phyloP scores from a whole-genome alignment of 2,888 invertebrate species.

The Andrena haemorrhoa region DNA sequence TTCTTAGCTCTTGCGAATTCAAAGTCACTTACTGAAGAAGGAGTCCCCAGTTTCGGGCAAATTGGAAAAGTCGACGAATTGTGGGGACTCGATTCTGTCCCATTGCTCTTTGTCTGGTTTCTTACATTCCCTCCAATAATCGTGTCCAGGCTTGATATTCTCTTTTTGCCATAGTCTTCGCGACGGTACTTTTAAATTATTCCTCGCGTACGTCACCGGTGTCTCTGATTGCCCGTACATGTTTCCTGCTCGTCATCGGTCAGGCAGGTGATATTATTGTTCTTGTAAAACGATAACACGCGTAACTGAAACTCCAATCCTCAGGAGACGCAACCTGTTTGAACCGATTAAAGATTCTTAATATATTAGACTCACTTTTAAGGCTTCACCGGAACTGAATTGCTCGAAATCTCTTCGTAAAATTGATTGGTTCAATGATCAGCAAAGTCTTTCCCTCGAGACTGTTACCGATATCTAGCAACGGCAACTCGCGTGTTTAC shows the following conservation, averaged over 20 bases:
- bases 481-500: slow-evolving; percentile 21
- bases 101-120: background rate
- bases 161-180: slow-evolving; percentile 8
- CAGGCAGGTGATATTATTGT: background rate
- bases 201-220: background rate
- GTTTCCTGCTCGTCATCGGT: background rate
- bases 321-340: background rate
- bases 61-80: slow-evolving; percentile 43
- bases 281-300: background rate
- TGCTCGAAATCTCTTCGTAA: too few relatives aligned
- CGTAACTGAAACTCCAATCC: background rate
- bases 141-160: background rate
- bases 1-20: background rate
- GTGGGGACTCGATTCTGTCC: slow-evolving; percentile 37
- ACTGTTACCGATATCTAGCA: background rate
- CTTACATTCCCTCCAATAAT: background rate
- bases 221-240: background rate
- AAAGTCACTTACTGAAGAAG: slow-evolving; percentile 41
- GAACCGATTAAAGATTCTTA: too few relatives aligned
- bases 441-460: too few relatives aligned
- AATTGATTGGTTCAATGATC: too few relatives aligned
- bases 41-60: slow-evolving; percentile 1
- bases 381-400: too few relatives aligned
- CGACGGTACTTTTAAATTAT: background rate
- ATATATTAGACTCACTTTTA: too few relatives aligned